Evolutionary conservation across 2,888 invertebrate genomes (phyloP).

Genomic region (Eutolmus rufibarbis): DNA sequence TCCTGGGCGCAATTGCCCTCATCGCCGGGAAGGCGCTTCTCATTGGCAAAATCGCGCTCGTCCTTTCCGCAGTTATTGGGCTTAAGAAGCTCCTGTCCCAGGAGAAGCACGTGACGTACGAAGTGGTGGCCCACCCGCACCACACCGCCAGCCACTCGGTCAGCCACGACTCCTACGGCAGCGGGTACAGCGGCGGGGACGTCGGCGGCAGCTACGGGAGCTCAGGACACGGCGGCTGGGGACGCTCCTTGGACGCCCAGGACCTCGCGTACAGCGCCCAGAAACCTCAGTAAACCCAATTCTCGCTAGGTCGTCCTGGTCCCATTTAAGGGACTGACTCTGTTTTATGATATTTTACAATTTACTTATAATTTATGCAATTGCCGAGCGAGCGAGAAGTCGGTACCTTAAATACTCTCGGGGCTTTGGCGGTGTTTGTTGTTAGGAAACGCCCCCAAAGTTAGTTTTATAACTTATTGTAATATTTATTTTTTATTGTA

Average conservation of each 20-base stretch:
- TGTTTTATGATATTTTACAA: slow-evolving; percentile 31
- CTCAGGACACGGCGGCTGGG: slow-evolving; percentile 77
- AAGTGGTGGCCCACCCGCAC: slow-evolving; percentile 85
- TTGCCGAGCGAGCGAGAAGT: slow-evolving; percentile 15
- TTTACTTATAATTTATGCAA: slow-evolving; percentile 21
- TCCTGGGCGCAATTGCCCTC: slow-evolving; percentile 81
- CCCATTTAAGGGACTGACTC: slow-evolving; percentile 33
- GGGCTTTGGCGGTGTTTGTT: slow-evolving; percentile 40
- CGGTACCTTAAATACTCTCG: slow-evolving; percentile 48
- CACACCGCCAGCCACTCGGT: slow-evolving; percentile 75
- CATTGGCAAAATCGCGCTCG: slow-evolving; percentile 84
- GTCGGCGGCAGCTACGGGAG: slow-evolving; percentile 70
- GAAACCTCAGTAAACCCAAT: slow-evolving; percentile 65
- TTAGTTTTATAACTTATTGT: slow-evolving; percentile 47
- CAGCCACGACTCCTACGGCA: slow-evolving; percentile 71
- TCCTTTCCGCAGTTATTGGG: slow-evolving; percentile 83
- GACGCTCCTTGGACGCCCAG: slow-evolving; percentile 77
- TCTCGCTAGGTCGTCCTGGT: not conserved
- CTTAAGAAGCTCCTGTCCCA: slow-evolving; percentile 82
- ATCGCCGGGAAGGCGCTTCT: slow-evolving; percentile 86
- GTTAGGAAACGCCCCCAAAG: slow-evolving; percentile 29
- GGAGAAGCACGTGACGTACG: slow-evolving; percentile 87
- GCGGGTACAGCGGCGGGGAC: slow-evolving; percentile 67
- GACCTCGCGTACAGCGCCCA: slow-evolving; percentile 82
- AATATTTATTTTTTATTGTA: slow-evolving; percentile 45